These are phyloP conservation scores for Pipa parva DNA, from an alignment of 2,113 vertebrate species.

Conservation along the genomic window DNA sequence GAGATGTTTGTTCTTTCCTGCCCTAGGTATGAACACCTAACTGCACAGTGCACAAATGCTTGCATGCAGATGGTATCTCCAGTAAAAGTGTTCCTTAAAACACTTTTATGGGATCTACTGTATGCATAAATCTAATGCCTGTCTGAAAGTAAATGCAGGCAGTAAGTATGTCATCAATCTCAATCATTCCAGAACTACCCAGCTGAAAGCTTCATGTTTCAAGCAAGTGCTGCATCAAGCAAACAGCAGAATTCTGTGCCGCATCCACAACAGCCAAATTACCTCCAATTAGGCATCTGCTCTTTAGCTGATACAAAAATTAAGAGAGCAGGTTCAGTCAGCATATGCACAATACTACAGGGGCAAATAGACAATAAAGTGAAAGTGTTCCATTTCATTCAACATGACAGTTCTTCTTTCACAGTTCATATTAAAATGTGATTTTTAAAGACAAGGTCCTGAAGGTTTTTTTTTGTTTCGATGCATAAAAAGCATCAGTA, in stretches of 20 bases:
- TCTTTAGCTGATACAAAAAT: conserved; percentile 9
- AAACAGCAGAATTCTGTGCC: not conserved
- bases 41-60: not conserved
- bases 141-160: not conserved
- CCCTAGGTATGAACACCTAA: not conserved
- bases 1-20: not conserved
- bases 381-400: no score
- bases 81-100: not conserved
- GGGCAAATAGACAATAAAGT: no score
- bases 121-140: not conserved
- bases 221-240: not conserved
- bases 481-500: no score
- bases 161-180: conserved; percentile 33
- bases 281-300: conserved; percentile 19
- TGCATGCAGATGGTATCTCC: not conserved
- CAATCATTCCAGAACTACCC: conserved; percentile 9
- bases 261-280: conserved; percentile 7
- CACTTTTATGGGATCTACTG: conserved; percentile 14
- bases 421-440: no score
- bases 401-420: no score
- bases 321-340: conserved; percentile 8
- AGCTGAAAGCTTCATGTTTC: conserved; percentile 5
- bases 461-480: no score
- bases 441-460: no score
- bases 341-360: no score